Conservation (phyloP, 1,140 invertebrate genomes). For the Musca domestica region DNA sequence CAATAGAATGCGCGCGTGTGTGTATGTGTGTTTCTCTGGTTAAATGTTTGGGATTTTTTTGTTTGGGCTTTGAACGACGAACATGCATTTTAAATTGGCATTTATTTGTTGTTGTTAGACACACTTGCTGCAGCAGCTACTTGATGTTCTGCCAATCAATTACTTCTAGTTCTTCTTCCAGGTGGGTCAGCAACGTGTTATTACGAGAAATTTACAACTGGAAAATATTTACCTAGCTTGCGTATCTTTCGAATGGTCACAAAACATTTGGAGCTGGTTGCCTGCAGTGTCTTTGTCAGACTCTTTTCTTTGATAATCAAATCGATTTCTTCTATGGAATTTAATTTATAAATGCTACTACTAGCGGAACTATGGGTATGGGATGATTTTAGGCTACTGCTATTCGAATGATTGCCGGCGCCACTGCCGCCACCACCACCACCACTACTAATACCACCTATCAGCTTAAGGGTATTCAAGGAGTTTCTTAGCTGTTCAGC, state of each 20-base stretch:
- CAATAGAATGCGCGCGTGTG: too few relatives aligned
- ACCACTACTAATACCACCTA: conserved; percentile 51
- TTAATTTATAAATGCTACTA: conserved; percentile 42
- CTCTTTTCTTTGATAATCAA: conserved; percentile 52
- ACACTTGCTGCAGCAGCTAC: too few relatives aligned
- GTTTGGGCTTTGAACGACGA: too few relatives aligned
- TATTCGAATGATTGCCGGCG: conserved; percentile 19
- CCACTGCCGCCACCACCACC: neutral
- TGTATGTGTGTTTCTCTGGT: too few relatives aligned
- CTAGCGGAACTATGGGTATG: conserved; percentile 26
- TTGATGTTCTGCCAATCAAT: too few relatives aligned
- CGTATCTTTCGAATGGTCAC: conserved; percentile 59
- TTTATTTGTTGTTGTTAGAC: too few relatives aligned
- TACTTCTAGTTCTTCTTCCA: neutral
- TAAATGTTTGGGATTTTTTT: too few relatives aligned
- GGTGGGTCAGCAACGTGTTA: conserved; percentile 21
- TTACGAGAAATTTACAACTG: conserved; percentile 57
- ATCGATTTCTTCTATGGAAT: conserved; percentile 52
- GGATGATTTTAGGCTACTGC: conserved; percentile 35
- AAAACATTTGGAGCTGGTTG: conserved; percentile 54
- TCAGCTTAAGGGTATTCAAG: conserved; percentile 55
- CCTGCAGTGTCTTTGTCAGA: conserved; percentile 52
- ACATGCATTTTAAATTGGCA: too few relatives aligned
- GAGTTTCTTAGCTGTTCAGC: conserved; percentile 39
- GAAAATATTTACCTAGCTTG: conserved; percentile 65